Evolutionary conservation across 92 coral and sea anemone genomes (phyloP).

Genomic region (Phymanthus crucifer): DNA sequence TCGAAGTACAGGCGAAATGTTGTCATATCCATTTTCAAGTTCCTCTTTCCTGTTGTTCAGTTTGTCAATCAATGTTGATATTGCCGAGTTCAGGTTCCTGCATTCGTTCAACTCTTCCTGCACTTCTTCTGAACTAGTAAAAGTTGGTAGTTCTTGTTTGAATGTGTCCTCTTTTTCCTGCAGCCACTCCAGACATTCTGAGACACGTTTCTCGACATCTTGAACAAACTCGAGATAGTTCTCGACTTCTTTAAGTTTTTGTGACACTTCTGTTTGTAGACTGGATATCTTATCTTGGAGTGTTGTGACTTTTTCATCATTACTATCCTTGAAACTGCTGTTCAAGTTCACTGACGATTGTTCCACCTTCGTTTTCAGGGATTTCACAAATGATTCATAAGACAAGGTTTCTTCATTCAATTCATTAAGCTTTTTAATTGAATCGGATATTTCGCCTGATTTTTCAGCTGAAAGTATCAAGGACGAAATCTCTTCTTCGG

Average conservation of each 20-base stretch:
- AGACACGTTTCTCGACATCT: slow-evolving; percentile 41
- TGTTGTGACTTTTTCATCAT: slow-evolving; percentile 33
- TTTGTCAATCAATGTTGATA: slow-evolving; percentile 28
- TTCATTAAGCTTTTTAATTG: slow-evolving; percentile 43
- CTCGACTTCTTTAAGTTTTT: slow-evolving; percentile 55
- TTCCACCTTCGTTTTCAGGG: slow-evolving; percentile 58
- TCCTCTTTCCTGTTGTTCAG: slow-evolving; percentile 41
- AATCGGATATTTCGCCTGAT: slow-evolving; percentile 50
- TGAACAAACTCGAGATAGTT: slow-evolving; percentile 44
- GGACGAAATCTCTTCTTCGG: slow-evolving; percentile 57
- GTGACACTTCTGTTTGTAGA: slow-evolving; percentile 49
- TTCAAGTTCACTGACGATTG: slow-evolving; percentile 36
- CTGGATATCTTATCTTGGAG: slow-evolving; percentile 50
- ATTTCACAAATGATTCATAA: slow-evolving; percentile 48
- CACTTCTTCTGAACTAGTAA: slow-evolving; percentile 31
- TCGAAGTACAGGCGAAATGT: slow-evolving; percentile 40
- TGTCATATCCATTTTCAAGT: slow-evolving; percentile 43
- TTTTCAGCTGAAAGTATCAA: slow-evolving; percentile 44
- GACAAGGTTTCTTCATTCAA: slow-evolving; percentile 60
- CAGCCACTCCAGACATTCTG: slow-evolving; percentile 65
- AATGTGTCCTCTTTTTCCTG: slow-evolving; percentile 51
- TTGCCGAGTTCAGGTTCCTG: slow-evolving; percentile 37
- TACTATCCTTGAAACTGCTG: slow-evolving; percentile 45
- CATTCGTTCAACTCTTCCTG: slow-evolving; percentile 46
- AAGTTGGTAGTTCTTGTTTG: slow-evolving; percentile 17